Base-by-base conservation (phyloP, 2,113 vertebrate species). In the Antechinus stuartii region DNA sequence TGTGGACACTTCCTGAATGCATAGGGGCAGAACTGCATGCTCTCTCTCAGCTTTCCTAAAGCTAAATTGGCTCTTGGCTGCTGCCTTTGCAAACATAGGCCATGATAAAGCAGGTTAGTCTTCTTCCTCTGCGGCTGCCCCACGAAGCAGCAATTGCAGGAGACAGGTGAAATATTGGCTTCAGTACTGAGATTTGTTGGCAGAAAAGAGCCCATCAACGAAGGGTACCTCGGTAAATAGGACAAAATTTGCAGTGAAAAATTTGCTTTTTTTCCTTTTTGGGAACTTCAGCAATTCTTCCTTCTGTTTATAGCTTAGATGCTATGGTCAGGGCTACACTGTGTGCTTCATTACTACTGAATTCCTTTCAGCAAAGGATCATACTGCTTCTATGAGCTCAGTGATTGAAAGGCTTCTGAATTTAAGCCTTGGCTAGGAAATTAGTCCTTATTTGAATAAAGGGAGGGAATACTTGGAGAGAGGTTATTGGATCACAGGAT, bases 151-250 rank as follows among this genome's bases (percentile, higher is more conserved):
- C 90, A 95, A 24, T 4, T 96, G 19, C 93, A 95, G 89, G 92
- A 42, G 68, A 3, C 2, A 96, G 3, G 49, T 91, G 35, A 90
- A 98, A 95, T 42, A 56, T 56, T 42, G 91, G 24, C 95, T 93
- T 92, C 8, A 90, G 50, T 92, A 91, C 50, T 68, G 89, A 95
- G 0, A 0, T 14, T 50, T 91, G 30, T 46, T 90, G 49, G 89
- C 91, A 93, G 90, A 93, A 53, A 93, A n/a, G n/a, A 42, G 35
- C 6, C n/a, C 68, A 42, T 6, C 16, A 57, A 97, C 90, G 47
- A 53, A 95, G 55, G 90, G 89, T 22, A 95, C 91, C 53, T 95
- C 96, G 54, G 91, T 54, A 97, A 95, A 96, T 91, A 42, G 23
- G 47, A 52, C 96, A 92, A 92, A 91, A 93, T 97, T 93, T 95